Conservation (phyloP, 2,797 vertebrate genomes). For the Synaphobranchus kaupii region DNA sequence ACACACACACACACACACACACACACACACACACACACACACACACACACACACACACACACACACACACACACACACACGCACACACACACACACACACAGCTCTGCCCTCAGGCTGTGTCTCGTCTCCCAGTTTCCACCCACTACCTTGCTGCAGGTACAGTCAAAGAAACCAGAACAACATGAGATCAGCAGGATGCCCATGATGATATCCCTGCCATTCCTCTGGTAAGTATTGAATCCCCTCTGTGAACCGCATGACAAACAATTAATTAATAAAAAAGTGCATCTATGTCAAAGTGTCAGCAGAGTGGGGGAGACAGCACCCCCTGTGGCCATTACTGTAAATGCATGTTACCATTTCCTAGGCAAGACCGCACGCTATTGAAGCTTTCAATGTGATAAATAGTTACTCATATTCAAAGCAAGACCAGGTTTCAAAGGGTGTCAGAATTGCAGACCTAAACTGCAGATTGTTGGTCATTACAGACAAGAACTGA, state of each 20-base stretch:
- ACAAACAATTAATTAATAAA: not conserved
- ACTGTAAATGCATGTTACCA: not conserved
- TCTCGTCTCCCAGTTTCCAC: slow-evolving; percentile 20
- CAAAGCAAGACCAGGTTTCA: slow-evolving; percentile 66
- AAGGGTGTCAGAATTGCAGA: slow-evolving; percentile 53
- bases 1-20: too few relatives aligned
- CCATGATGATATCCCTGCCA: too few relatives aligned
- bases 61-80: not conserved
- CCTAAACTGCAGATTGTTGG: slow-evolving; percentile 37
- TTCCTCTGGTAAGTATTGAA: slow-evolving; percentile 5
- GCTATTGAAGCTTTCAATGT: slow-evolving; percentile 59
- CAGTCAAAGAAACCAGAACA: not conserved
- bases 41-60: not conserved
- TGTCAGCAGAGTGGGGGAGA: not conserved
- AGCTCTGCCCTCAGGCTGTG: slow-evolving; percentile 10
- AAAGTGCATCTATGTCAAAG: not conserved
- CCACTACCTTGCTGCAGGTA: not conserved
- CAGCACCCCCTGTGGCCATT: slow-evolving; percentile 11
- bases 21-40: too few relatives aligned
- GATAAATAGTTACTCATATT: slow-evolving; percentile 70
- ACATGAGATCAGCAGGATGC: not conserved
- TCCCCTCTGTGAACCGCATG: slow-evolving; percentile 20
- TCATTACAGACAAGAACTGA: slow-evolving; percentile 38
- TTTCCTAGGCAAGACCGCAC: not conserved
- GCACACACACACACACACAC: not conserved